Conservation (phyloP, 2,113 vertebrate species). For the Apistogramma diplotaenia region DNA sequence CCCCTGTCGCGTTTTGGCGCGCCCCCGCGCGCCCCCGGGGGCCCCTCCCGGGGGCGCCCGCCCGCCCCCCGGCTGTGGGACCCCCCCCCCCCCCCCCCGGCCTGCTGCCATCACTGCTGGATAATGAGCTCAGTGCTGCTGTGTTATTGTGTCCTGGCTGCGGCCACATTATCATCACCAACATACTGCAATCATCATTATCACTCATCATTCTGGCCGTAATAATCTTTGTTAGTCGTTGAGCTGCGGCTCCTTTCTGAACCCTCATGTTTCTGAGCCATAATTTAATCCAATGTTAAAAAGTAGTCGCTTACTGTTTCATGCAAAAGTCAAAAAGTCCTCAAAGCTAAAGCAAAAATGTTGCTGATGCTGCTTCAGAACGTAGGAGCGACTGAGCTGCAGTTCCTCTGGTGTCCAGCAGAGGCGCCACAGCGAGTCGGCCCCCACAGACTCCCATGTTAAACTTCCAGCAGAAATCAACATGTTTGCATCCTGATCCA, state of each 20-base stretch:
- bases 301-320: background rate
- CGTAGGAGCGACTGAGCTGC: background rate
- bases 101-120: conserved; percentile 21
- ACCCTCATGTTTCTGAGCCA: too few relatives aligned
- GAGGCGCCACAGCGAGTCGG: background rate
- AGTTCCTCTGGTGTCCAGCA: background rate
- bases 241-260: too few relatives aligned
- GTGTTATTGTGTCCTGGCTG: background rate
- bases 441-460: background rate
- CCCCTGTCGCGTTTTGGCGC: too few relatives aligned
- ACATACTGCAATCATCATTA: background rate
- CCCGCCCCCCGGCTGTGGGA: background rate
- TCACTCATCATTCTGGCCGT: background rate
- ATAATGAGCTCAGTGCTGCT: conserved; percentile 47
- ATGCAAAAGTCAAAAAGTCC: background rate
- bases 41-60: background rate
- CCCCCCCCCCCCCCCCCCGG: conserved; percentile 9
- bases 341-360: background rate
- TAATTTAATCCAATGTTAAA: too few relatives aligned
- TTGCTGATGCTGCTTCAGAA: background rate
- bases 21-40: too few relatives aligned
- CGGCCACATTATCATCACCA: background rate
- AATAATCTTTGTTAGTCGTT: background rate
- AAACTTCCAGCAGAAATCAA: background rate
- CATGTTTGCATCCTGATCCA: background rate